Conservation (phyloP, 2,113 vertebrate species). For the Sturnira hondurensis region DNA sequence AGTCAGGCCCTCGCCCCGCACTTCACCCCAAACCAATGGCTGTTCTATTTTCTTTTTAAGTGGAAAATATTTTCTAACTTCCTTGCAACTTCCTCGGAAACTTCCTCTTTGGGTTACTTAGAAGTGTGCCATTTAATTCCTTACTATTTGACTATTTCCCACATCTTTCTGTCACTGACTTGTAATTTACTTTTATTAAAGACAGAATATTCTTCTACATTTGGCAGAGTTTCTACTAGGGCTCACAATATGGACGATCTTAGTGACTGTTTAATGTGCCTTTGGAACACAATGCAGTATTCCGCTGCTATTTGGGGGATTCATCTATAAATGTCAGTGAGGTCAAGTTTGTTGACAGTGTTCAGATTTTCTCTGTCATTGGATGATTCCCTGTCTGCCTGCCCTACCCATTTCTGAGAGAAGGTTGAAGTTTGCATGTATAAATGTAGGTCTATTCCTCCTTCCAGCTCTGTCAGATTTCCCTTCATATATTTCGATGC, state of each 20-base stretch:
- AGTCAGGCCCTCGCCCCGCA: not conserved
- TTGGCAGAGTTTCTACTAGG: not conserved
- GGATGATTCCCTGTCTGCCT: not conserved
- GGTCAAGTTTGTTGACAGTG: not conserved
- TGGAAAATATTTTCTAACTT: conserved; percentile 21
- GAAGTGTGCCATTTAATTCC: not conserved
- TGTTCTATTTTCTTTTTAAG: not conserved
- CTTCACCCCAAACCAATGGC: not conserved
- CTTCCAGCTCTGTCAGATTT: too few relatives aligned
- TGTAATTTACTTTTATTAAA: not conserved
- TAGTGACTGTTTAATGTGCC: not conserved
- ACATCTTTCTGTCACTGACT: not conserved
- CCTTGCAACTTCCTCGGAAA: not conserved
- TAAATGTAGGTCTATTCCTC: too few relatives aligned
- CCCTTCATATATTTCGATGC: not conserved
- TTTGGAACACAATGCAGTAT: not conserved
- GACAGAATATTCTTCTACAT: conserved; percentile 18
- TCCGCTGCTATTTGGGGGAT: not conserved
- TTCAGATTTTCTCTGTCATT: not conserved
- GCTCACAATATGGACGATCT: not conserved
- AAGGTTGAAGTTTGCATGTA: not conserved
- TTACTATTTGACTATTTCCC: not conserved
- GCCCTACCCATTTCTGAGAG: too few relatives aligned
- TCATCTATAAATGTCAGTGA: not conserved
- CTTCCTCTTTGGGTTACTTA: not conserved